A percentile compares a stretch with the other conserved stretches of the same genome.
Evolutionary conservation across 1,140 invertebrate genomes (phyloP).

Genomic region (Eumeta japonica): DNA sequence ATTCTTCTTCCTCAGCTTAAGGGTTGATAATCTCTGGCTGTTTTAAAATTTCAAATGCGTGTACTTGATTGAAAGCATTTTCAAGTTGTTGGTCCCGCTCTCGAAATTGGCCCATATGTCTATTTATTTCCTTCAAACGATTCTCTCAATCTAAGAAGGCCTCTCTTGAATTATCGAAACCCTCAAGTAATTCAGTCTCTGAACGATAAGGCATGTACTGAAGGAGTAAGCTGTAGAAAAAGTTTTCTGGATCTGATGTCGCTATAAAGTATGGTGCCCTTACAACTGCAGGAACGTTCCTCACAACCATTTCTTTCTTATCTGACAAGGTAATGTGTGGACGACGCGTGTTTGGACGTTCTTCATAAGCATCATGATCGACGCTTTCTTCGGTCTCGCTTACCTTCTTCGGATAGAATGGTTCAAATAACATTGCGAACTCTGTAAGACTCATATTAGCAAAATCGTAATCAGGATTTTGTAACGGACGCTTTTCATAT

Average conservation of each 20-base stretch:
- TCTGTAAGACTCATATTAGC: constrained; percentile 26
- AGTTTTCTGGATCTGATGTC: constrained; percentile 25
- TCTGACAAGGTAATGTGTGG: constrained; percentile 16
- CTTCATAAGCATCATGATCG: constrained; percentile 15
- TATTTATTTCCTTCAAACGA: not conserved
- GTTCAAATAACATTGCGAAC: constrained; percentile 30
- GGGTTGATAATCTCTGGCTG: too few species aligned
- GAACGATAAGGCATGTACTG: constrained; percentile 28
- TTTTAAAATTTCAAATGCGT: constrained; percentile 28
- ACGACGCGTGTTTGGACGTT: constrained; percentile 7
- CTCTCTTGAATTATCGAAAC: constrained; percentile 12
- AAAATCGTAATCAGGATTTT: constrained; percentile 25
- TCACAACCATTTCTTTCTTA: constrained; percentile 17
- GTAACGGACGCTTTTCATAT: too few species aligned
- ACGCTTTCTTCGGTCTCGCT: constrained; percentile 12
- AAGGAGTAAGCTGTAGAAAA: constrained; percentile 27
- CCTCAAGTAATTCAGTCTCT: constrained; percentile 21
- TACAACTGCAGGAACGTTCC: constrained; percentile 21
- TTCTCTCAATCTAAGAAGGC: constrained; percentile 10
- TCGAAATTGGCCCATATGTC: not conserved
- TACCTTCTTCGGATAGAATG: constrained; percentile 11
- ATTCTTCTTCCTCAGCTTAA: constrained; percentile 13
- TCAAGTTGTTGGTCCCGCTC: too few species aligned
- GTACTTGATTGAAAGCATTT: too few species aligned
- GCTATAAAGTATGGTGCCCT: constrained; percentile 30